Evolutionary conservation across 1,140 invertebrate species (phyloP).

Genomic region (Mesaphorura yosii): DNA sequence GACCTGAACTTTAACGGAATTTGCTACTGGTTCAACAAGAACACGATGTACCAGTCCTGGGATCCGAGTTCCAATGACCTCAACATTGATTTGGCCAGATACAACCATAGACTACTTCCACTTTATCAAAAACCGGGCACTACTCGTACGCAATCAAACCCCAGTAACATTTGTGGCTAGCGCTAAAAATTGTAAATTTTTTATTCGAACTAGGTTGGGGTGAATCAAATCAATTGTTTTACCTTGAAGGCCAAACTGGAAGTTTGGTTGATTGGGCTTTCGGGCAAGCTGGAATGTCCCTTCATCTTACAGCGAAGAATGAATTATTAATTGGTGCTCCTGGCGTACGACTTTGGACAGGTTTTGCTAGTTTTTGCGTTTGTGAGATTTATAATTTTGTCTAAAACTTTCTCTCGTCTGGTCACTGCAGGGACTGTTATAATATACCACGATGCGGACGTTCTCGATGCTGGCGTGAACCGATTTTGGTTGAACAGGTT

Average conservation of each 20-base stretch:
- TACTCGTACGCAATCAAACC: no score
- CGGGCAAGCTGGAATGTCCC: not conserved
- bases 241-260: not conserved
- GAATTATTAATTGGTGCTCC: not conserved
- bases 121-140: no score
- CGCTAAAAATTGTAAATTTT: no score
- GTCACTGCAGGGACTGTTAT: not conserved
- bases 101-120: not conserved
- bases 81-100: not conserved
- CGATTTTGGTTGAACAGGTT: not conserved
- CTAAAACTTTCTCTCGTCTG: not conserved
- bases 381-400: not conserved
- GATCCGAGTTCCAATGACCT: not conserved
- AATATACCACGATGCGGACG: not conserved
- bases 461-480: not conserved
- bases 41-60: not conserved
- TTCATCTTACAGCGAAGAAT: not conserved
- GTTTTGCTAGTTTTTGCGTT: no score
- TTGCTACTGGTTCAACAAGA: not conserved
- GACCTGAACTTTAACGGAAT: no score
- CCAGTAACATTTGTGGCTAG: no score
- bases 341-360: not conserved
- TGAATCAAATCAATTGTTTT: not conserved
- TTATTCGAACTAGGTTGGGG: no score
- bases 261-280: not conserved